Percentiles rank a stretch among this genome's conserved stretches.
These are phyloP conservation scores for Eupithecia subumbrata DNA, from an alignment of 2,888 invertebrate species.

Conservation along the genomic window DNA sequence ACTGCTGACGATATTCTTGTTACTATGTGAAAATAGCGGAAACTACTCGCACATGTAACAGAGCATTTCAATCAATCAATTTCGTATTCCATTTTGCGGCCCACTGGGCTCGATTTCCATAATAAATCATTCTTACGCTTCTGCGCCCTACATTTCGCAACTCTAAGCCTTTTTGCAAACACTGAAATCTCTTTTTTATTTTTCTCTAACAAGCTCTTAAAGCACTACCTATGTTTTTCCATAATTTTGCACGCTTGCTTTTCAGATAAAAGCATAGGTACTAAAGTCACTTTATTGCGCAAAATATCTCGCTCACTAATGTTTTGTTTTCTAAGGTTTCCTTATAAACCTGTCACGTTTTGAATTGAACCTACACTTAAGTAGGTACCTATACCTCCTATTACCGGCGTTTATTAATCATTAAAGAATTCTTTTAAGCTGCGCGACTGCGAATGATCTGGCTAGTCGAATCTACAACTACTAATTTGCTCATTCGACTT, in stretches of 20 bases:
- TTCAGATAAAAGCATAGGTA: not conserved
- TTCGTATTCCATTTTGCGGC: constrained; percentile 22
- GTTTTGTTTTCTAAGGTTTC: not conserved
- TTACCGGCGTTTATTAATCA: not conserved
- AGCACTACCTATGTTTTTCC: not conserved
- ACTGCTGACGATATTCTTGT: not conserved
- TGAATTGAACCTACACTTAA: not conserved
- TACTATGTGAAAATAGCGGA: not conserved
- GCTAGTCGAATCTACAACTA: too few species aligned
- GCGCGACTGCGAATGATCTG: too few species aligned
- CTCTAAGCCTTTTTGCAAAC: not conserved
- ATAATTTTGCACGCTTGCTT: not conserved
- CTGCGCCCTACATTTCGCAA: not conserved
- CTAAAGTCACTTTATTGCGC: not conserved
- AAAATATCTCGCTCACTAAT: not conserved
- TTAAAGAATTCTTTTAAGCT: not conserved
- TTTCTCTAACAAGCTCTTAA: not conserved
- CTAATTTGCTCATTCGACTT: too few species aligned
- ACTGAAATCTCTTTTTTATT: not conserved
- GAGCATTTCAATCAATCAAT: constrained; percentile 20
- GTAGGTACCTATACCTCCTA: not conserved
- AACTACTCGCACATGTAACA: constrained; percentile 1
- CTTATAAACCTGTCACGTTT: not conserved
- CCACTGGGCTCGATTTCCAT: constrained; percentile 12
- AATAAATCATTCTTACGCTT: constrained; percentile 8